Base-by-base conservation (phyloP, 1,140 invertebrate species). In the Diprion similis region DNA sequence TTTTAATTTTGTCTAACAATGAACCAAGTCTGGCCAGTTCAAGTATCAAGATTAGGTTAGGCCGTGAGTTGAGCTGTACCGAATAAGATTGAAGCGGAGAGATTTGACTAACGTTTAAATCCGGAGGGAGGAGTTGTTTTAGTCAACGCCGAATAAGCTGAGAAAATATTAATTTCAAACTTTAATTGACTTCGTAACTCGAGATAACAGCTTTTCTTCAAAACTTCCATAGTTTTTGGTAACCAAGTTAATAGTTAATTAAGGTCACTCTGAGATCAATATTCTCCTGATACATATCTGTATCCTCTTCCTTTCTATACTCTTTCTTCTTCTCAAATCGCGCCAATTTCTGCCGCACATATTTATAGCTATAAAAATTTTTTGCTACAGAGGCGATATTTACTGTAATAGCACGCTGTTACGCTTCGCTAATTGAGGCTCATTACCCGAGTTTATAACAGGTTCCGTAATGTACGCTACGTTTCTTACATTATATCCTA, bases 281-380 rank as follows among this genome's bases (percentile, higher is more conserved):
- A 15, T 15, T 4, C 0, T 59, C n/a, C 51, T 8, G 1, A 37
- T 0, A 37, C 24, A 37, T 37, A 37, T 37, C 24, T 37, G 24
- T 37, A 37, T 59, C 51, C n/a, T 0, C 51, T 15, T 59, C 9
- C n/a, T 17, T 59, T 59, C 51, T 15, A 8, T 59, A 15, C n/a
- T 59, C 9, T 10, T 17, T 59, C 51, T 37, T 37, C 2, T 37
- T 37, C 24, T 37, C 24, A 37, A 68, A 19, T 37, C 19, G 19
- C 66, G 66, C 19, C 66, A 68, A 18, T 45, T 68, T 37, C 66
- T 68, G 66, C 19, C 46, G 66, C 66, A 45, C 6, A 68, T 37
- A 68, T 37, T 68, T 68, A 45, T 68, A 37, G 10, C 66, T 68
- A 19, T 68, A 37, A 45, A 37, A 4, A 11, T 45, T 45, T 19